These are phyloP conservation scores for Scaptomyza caliginosa DNA, from an alignment of 2,888 invertebrate species.

Conservation along the genomic window DNA sequence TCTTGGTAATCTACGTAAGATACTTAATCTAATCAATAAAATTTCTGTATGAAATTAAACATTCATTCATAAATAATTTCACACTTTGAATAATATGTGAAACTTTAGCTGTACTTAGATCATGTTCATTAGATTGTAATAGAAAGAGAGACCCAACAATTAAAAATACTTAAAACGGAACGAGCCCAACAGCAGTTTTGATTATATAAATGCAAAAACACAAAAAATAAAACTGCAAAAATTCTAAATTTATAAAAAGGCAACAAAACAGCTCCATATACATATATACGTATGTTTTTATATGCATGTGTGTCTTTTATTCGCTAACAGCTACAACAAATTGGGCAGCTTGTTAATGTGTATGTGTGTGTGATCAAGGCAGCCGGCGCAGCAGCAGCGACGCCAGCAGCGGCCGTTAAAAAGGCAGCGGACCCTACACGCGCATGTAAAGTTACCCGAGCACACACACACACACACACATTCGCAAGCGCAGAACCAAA, in stretches of 20 bases:
- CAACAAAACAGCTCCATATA: conserved; percentile 68
- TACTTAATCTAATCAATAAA: conserved; percentile 22
- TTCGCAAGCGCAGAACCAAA: conserved; percentile 38
- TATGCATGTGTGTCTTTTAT: conserved; percentile 55
- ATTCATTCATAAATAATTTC: conserved; percentile 31
- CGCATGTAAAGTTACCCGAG: conserved; percentile 76
- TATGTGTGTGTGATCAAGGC: conserved; percentile 62
- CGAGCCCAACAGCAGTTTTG: conserved; percentile 54
- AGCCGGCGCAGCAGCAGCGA: conserved; percentile 53
- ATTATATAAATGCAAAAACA: conserved; percentile 74
- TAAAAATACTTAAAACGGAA: conserved; percentile 62
- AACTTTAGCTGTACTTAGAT: conserved; percentile 4
- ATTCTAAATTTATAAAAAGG: conserved; percentile 77
- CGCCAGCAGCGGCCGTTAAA: conserved; percentile 66
- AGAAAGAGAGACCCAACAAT: conserved; percentile 40
- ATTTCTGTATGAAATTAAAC: neutral
- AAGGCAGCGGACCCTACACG: conserved; percentile 75
- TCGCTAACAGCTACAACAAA: conserved; percentile 74
- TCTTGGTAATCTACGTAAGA: neutral
- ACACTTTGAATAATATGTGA: neutral
- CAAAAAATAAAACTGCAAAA: conserved; percentile 66
- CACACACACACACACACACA: conserved; percentile 34
- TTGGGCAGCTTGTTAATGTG: conserved; percentile 61
- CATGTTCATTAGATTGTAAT: too few relatives aligned
- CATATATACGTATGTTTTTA: conserved; percentile 11